Base-by-base conservation (phyloP, 37 sponge, comb jelly and placozoan species). In the Beroe forskalii region DNA sequence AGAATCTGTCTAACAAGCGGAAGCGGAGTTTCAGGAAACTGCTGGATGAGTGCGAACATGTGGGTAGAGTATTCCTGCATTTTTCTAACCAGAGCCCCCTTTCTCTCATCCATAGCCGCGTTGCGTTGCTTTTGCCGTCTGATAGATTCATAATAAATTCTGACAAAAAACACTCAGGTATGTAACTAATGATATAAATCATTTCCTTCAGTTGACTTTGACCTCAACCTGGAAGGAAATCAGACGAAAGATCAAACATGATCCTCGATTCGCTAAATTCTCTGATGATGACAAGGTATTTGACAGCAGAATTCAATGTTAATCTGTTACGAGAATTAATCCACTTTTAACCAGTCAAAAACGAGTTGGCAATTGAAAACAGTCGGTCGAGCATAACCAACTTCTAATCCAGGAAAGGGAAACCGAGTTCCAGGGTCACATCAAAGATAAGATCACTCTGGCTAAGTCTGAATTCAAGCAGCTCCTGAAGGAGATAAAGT, bases 191-290 rank as follows among this genome's bases (percentile, higher is more conserved):
- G n/a, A n/a, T n/a, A n/a, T n/a, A n/a, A n/a, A n/a, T n/a, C n/a
- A n/a, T n/a, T n/a, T 35, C 25, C 23, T 90, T 1, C 72, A 97
- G 97, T 92, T 95, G 37, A 76, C 92, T 12, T 91, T 96, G 42
- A 94, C 92, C 17, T 92, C 95, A 91, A 89, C 97, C 28, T 98
- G 96, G 97, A 98, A 94, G 93, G 95, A 95, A 44, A 97, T 97
- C 0, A 86, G 93, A 48, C 95, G 95, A 67, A 91, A 92, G 61
- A 95, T 96, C 62, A 95, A 95, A 62, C 91, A 93, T 30, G 99
- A 98, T 67, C 92, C 93, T 24, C 67, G 99, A 25, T 98, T 94
- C 63, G 93, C 94, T 76, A 93, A 91, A 89, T 97, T 93, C 32
- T 90, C 91, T 41, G 93, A 94, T 19, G 83, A 89, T 92, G 97